These are phyloP conservation scores for Stenotaenia linearis DNA, from an alignment of 2,888 invertebrate genomes.

Conservation along the genomic window DNA sequence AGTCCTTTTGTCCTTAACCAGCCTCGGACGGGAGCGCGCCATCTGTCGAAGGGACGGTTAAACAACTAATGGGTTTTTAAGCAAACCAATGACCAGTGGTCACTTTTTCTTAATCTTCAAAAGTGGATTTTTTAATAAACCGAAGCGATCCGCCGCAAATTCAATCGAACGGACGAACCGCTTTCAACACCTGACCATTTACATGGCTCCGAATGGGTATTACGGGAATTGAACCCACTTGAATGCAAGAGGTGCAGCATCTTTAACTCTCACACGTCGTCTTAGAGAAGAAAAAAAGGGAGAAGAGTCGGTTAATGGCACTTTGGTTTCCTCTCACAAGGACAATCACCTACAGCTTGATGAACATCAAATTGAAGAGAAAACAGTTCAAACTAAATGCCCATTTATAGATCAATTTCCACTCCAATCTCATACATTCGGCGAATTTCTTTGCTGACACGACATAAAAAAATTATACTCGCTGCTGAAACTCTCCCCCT, in stretches of 20 bases:
- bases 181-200: slow-evolving; percentile 12
- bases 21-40: background rate
- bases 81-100: background rate
- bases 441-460: background rate
- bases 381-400: slow-evolving; percentile 31
- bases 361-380: slow-evolving; percentile 32
- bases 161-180: background rate
- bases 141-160: background rate
- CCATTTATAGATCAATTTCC: slow-evolving; percentile 24
- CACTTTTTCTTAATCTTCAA: background rate
- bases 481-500: background rate
- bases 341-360: slow-evolving; percentile 28
- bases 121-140: background rate
- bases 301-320: slow-evolving; percentile 16
- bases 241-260: slow-evolving; percentile 18
- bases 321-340: slow-evolving; percentile 28
- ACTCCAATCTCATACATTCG: background rate
- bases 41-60: background rate
- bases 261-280: slow-evolving; percentile 15
- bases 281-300: background rate
- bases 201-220: background rate
- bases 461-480: background rate
- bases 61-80: background rate
- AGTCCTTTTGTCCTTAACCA: slow-evolving; percentile 24
- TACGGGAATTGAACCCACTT: slow-evolving; percentile 21